Percentiles rank a stretch among this genome's conserved stretches.
Evolutionary conservation across 2,888 invertebrate species (phyloP).

Genomic region (Drepana falcataria): DNA sequence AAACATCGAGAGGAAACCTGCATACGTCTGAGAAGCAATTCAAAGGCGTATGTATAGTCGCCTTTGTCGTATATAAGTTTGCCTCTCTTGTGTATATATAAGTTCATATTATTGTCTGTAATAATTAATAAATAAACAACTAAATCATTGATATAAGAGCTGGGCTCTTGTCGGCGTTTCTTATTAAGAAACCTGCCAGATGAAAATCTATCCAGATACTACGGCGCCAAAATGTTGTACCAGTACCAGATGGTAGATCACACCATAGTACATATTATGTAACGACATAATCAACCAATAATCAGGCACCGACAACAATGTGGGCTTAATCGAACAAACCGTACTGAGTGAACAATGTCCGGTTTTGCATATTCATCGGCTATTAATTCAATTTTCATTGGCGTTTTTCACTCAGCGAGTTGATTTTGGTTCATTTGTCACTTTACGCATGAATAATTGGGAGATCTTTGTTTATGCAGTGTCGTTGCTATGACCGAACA

Average conservation of each 20-base stretch:
- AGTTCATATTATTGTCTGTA: too few species aligned
- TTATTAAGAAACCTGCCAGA: too few species aligned
- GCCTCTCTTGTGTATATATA: too few species aligned
- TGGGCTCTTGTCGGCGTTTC: too few species aligned
- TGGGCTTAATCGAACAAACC: conserved; percentile 47
- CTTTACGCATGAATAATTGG: conserved; percentile 52
- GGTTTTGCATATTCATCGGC: conserved; percentile 68
- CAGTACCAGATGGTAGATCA: conserved; percentile 16
- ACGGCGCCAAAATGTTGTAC: too few species aligned
- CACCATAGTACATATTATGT: conserved; percentile 26
- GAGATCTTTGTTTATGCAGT: conserved; percentile 28
- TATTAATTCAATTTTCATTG: conserved; percentile 67
- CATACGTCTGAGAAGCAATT: too few species aligned
- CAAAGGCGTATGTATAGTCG: too few species aligned
- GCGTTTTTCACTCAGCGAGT: conserved; percentile 56
- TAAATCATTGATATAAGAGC: too few species aligned
- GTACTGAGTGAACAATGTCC: conserved; percentile 45
- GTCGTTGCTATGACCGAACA: neutral
- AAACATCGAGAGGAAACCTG: too few species aligned
- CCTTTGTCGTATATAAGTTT: too few species aligned
- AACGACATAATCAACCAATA: conserved; percentile 37
- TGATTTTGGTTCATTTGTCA: conserved; percentile 71
- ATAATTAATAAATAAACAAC: too few species aligned
- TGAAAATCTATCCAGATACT: too few species aligned
- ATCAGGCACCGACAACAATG: conserved; percentile 50